Evolutionary conservation across 2,797 vertebrate genomes (phyloP).

Genomic region (Gila robusta): DNA sequence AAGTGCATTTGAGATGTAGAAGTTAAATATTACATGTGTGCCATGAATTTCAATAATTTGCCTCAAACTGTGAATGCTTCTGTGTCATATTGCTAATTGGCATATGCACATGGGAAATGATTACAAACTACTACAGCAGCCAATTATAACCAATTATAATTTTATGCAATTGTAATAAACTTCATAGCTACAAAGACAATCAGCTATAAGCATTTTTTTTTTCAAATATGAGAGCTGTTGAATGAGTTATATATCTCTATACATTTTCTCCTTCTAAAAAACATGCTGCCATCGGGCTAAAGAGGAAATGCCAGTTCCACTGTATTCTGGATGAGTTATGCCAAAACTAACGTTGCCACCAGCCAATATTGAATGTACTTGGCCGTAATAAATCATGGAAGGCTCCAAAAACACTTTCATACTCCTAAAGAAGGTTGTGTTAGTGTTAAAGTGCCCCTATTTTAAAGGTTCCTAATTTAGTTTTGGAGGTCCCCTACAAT

Average conservation of each 20-base stretch:
- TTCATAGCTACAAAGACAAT: neutral
- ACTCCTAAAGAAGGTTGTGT: neutral
- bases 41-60: neutral
- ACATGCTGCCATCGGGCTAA: neutral
- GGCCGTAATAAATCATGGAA: neutral
- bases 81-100: slow-evolving; percentile 7
- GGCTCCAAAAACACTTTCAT: neutral
- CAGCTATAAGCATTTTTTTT: neutral
- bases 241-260: neutral
- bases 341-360: neutral
- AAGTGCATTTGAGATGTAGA: slow-evolving; percentile 2
- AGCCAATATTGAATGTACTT: neutral
- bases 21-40: neutral
- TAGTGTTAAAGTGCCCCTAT: neutral
- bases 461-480: neutral
- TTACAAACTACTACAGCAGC: slow-evolving; percentile 1
- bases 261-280: neutral
- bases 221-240: neutral
- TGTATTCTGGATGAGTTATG: slow-evolving; percentile 4
- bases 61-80: neutral
- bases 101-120: neutral
- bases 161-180: neutral
- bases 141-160: slow-evolving; percentile 17
- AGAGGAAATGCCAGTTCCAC: neutral
- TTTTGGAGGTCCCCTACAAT: neutral